These are phyloP conservation scores for Etia nguti DNA, from an alignment of 2,113 vertebrate species.

Conservation along the genomic window DNA sequence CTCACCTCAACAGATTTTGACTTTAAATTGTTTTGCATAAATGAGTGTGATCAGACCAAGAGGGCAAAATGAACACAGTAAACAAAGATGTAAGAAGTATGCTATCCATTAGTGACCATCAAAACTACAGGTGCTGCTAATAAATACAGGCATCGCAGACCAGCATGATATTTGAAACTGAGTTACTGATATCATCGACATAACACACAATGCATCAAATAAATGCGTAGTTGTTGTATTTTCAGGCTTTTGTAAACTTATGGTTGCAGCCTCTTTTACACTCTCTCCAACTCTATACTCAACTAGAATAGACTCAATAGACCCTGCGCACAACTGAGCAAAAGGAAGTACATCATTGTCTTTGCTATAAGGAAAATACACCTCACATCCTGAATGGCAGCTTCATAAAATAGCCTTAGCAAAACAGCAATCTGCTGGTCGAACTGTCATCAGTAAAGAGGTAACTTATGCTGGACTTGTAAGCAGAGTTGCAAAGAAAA, in stretches of 20 bases:
- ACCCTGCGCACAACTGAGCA: not conserved
- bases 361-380: not conserved
- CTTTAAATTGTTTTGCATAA: not conserved
- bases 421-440: not conserved
- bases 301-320: not conserved
- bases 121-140: not conserved
- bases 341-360: accelerated
- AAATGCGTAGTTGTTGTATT: not conserved
- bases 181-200: not conserved
- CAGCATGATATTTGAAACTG: not conserved
- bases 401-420: not conserved
- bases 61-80: not conserved
- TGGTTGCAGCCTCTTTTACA: not conserved
- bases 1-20: not conserved
- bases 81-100: not conserved
- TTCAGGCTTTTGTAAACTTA: not conserved
- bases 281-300: not conserved
- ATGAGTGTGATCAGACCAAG: not conserved
- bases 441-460: not conserved
- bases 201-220: not conserved
- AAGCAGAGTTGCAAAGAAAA: not conserved
- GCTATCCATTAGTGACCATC: not conserved
- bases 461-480: not conserved
- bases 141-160: not conserved
- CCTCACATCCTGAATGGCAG: not conserved